Conservation (phyloP, 2,113 vertebrate genomes). For the Clinocottus analis region DNA sequence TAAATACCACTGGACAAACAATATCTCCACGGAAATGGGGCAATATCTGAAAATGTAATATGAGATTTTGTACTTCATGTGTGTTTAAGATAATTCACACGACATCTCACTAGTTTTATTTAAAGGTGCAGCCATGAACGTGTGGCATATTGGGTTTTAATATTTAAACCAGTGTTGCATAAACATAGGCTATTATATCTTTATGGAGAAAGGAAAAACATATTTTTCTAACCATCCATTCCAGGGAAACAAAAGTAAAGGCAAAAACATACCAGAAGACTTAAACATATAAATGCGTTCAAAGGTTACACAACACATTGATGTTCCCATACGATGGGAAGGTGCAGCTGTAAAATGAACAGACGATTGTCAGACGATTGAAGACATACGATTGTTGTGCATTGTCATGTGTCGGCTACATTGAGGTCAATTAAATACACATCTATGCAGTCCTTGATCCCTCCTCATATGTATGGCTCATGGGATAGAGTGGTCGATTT, state of each 20-base stretch:
- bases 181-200: too few relatives aligned
- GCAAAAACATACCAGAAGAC: too few relatives aligned
- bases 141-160: background rate
- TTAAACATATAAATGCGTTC: background rate
- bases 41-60: background rate
- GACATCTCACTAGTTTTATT: background rate
- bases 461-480: too few relatives aligned
- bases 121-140: background rate
- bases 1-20: background rate
- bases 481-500: too few relatives aligned
- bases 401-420: too few relatives aligned
- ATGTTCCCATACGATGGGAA: background rate
- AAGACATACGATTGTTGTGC: too few relatives aligned
- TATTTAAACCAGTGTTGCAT: background rate
- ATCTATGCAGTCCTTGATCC: too few relatives aligned
- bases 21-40: background rate
- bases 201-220: too few relatives aligned
- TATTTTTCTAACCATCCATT: background rate
- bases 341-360: background rate
- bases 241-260: background rate
- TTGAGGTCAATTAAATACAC: too few relatives aligned
- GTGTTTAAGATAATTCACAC: background rate
- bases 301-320: background rate
- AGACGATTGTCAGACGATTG: too few relatives aligned
- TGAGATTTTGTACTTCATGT: background rate